Evolutionary conservation across 1,140 invertebrate species (phyloP).

Genomic region (Drosophila ficusphila): DNA sequence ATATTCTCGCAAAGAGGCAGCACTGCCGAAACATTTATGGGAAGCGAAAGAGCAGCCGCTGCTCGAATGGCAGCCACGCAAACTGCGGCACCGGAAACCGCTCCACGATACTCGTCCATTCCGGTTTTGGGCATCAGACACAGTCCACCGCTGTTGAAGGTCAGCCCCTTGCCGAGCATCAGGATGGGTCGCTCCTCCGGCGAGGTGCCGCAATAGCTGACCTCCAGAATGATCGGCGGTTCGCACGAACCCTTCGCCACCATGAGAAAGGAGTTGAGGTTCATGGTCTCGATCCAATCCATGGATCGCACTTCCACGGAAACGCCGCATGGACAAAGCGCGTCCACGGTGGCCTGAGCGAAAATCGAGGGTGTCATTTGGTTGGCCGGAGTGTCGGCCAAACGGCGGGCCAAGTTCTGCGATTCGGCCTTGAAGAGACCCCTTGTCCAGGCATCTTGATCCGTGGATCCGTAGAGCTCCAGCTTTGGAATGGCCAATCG

Average conservation of each 20-base stretch:
- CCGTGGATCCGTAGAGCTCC: conserved; percentile 84
- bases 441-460: conserved; percentile 87
- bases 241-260: conserved; percentile 91
- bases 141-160: conserved; percentile 89
- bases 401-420: conserved; percentile 92
- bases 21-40: conserved; percentile 90
- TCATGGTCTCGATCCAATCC: conserved; percentile 73
- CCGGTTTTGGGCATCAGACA: conserved; percentile 90
- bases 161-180: conserved; percentile 67
- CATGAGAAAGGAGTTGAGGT: conserved; percentile 87
- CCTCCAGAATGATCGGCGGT: conserved; percentile 84
- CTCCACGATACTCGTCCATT: conserved; percentile 94
- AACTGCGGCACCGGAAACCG: conserved; percentile 87
- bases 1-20: conserved; percentile 95
- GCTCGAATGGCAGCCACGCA: conserved; percentile 72
- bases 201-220: conserved; percentile 58
- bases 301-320: conserved; percentile 88
- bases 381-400: conserved; percentile 94
- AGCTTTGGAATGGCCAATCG: conserved; percentile 85
- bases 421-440: conserved; percentile 91
- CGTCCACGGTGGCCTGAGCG: conserved; percentile 86
- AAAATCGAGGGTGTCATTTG: conserved; percentile 94
- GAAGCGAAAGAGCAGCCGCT: conserved; percentile 84
- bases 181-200: conserved; percentile 64
- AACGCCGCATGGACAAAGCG: conserved; percentile 85